Evolutionary conservation across 1,140 invertebrate species (phyloP).

Genomic region (Holcopasites calliopsidis): DNA sequence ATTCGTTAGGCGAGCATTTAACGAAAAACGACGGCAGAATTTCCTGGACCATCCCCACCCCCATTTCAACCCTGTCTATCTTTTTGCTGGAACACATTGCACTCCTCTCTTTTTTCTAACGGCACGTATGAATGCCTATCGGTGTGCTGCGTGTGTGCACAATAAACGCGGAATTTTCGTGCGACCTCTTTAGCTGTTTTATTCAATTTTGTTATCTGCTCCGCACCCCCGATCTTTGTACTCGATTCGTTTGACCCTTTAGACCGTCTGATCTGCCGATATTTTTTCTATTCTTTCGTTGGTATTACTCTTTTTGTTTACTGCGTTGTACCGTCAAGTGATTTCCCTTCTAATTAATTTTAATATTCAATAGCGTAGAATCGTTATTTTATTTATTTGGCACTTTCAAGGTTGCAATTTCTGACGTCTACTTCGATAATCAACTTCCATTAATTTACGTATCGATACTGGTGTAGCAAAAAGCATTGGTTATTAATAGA

Average conservation of each 20-base stretch:
- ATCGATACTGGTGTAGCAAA: not conserved
- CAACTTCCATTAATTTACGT: not conserved
- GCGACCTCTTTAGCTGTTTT: conserved; percentile 43
- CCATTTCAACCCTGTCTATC: not conserved
- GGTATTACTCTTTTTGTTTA: not conserved
- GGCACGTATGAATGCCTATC: conserved; percentile 32
- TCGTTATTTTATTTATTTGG: too few species aligned
- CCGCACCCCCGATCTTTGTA: not conserved
- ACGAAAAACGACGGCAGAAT: conserved; percentile 52
- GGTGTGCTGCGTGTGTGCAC: not conserved
- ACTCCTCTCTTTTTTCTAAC: not conserved
- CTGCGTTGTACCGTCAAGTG: too few species aligned
- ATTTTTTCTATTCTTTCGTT: not conserved
- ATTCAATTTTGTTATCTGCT: conserved; percentile 3
- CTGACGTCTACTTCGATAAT: not conserved
- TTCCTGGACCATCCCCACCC: conserved; percentile 12
- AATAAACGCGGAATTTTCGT: conserved; percentile 29
- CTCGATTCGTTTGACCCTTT: not conserved
- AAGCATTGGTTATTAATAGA: not conserved
- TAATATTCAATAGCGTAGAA: too few species aligned
- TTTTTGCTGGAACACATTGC: conserved; percentile 17
- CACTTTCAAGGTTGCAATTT: too few species aligned
- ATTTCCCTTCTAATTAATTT: too few species aligned
- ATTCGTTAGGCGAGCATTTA: conserved; percentile 71
- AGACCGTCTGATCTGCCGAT: not conserved